These are phyloP conservation scores for Serripes groenlandicus DNA, from an alignment of 2,888 invertebrate genomes.

Conservation along the genomic window DNA sequence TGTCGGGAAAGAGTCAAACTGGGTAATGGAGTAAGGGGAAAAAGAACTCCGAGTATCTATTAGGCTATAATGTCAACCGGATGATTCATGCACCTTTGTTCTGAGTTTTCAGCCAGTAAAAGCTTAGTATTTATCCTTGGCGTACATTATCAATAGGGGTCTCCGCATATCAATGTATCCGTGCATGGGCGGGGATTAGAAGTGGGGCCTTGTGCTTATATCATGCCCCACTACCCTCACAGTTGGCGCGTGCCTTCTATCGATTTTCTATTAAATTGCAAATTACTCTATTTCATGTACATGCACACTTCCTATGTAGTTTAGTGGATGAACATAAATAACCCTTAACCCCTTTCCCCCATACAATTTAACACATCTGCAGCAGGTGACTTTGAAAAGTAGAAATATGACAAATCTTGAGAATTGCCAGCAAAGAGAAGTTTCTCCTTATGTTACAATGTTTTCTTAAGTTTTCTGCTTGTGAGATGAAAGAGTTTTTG, in stretches of 20 bases:
- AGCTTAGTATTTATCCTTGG: conserved; percentile 18
- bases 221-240: conserved; percentile 30
- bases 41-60: conserved; percentile 6
- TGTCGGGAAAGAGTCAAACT: no score
- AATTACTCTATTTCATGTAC: conserved; percentile 56
- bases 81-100: conserved; percentile 22
- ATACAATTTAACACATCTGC: neutral
- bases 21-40: no score
- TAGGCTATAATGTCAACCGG: conserved; percentile 8
- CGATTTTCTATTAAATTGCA: conserved; percentile 72
- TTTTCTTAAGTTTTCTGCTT: neutral
- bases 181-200: conserved; percentile 6
- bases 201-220: conserved; percentile 15
- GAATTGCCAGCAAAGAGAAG: neutral
- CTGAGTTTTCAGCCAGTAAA: neutral
- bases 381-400: neutral
- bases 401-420: neutral
- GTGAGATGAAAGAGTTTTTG: no score
- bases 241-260: conserved; percentile 53
- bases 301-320: conserved; percentile 35
- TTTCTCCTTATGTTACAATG: conserved; percentile 6
- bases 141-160: conserved; percentile 4
- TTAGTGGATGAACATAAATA: neutral
- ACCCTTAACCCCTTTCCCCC: neutral
- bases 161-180: conserved; percentile 2